These are phyloP conservation scores for Amia ocellicauda DNA, from an alignment of 2,113 vertebrate species.

Conservation along the genomic window DNA sequence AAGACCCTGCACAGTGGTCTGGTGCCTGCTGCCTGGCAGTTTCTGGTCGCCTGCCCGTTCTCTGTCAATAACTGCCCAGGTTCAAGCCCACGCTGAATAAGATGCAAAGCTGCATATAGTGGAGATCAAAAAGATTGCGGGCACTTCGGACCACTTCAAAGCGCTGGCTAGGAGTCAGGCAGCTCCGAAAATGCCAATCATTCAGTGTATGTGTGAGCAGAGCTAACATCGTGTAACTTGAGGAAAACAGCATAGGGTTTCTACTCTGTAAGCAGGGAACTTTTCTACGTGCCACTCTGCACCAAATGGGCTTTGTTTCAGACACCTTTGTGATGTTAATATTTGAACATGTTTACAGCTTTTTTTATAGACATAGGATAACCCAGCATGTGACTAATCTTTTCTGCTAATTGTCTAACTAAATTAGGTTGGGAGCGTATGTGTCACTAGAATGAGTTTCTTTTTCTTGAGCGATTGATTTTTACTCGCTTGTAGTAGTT, in stretches of 20 bases:
- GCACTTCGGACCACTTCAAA: constrained; percentile 69
- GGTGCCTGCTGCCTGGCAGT: not conserved
- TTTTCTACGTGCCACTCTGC: not conserved
- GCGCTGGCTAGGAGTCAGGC: constrained; percentile 50
- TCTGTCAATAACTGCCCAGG: constrained; percentile 33
- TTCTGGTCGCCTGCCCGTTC: constrained; percentile 19
- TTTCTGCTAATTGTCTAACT: too few relatives aligned
- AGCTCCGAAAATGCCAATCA: constrained; percentile 63
- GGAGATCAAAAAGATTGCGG: constrained; percentile 57
- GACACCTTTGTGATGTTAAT: constrained; percentile 13
- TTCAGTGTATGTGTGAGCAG: constrained; percentile 46
- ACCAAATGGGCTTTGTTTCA: constrained; percentile 9
- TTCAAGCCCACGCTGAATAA: constrained; percentile 43
- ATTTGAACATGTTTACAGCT: constrained; percentile 5
- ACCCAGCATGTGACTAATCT: not conserved
- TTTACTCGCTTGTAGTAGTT: too few relatives aligned
- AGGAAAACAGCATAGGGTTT: constrained; percentile 34
- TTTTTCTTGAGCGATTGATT: too few relatives aligned
- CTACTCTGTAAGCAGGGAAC: constrained; percentile 1
- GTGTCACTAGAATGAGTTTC: too few relatives aligned
- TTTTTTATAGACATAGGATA: not conserved
- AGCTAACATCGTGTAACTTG: constrained; percentile 43
- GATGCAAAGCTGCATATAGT: constrained; percentile 50
- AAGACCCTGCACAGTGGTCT: too few relatives aligned
- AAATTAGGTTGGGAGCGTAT: too few relatives aligned